These are phyloP conservation scores for Picathartes gymnocephalus DNA, from an alignment of 2,113 vertebrate species.

Conservation along the genomic window DNA sequence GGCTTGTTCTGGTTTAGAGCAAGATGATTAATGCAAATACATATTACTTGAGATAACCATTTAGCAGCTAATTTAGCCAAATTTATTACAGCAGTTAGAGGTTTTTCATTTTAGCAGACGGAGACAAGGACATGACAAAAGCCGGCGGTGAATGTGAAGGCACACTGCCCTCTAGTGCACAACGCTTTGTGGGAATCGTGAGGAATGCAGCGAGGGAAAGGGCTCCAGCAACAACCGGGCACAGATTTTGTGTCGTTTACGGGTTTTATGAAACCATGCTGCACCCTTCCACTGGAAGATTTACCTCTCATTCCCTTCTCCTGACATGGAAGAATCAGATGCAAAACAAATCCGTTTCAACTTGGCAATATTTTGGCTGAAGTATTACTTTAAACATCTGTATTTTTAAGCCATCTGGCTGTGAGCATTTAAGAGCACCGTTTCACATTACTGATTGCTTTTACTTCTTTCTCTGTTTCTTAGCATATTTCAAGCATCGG, in stretches of 20 bases:
- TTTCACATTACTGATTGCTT: conserved; percentile 63
- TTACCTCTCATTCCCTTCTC: conserved; percentile 36
- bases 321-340: conserved; percentile 27
- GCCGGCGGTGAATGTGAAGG: conserved; percentile 64
- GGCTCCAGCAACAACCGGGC: neutral
- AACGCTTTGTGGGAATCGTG: neutral
- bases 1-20: conserved; percentile 92
- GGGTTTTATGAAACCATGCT: conserved; percentile 2
- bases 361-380: conserved; percentile 56
- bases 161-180: conserved; percentile 87
- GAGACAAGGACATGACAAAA: conserved; percentile 85
- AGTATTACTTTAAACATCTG: conserved; percentile 63
- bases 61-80: conserved; percentile 99
- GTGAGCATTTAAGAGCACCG: conserved; percentile 27
- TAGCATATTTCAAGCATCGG: conserved; percentile 34
- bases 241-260: neutral
- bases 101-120: conserved; percentile 83
- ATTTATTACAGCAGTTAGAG: conserved; percentile 94
- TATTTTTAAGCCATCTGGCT: conserved; percentile 56
- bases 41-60: conserved; percentile 99
- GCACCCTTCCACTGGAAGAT: conserved; percentile 36
- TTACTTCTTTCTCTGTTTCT: conserved; percentile 55
- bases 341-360: conserved; percentile 58
- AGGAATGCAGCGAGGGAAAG: neutral
- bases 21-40: conserved; percentile 99